Evolutionary conservation across 2,888 invertebrate species (phyloP).

Genomic region (Agrochola lychnidis): DNA sequence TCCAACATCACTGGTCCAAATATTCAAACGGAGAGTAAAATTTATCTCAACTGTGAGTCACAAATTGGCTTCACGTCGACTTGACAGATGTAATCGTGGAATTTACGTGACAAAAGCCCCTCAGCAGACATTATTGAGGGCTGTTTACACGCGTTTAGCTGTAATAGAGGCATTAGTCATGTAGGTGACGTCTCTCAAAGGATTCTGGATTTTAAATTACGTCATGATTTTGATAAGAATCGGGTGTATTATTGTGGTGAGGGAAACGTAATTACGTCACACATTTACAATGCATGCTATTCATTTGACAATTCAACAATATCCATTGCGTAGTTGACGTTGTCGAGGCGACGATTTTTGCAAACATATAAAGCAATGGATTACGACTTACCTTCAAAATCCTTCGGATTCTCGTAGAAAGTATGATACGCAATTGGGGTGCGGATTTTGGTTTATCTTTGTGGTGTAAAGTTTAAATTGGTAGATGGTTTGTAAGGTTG

Average conservation of each 20-base stretch:
- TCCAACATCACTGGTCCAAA: constrained; percentile 30
- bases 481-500: not conserved
- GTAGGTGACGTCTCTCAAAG: constrained; percentile 39
- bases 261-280: not conserved
- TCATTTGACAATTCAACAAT: not conserved
- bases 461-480: not conserved
- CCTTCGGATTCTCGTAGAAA: not conserved
- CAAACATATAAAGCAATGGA: not conserved
- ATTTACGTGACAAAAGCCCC: constrained; percentile 79
- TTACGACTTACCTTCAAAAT: not conserved
- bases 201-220: constrained; percentile 46
- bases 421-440: not conserved
- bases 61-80: constrained; percentile 79
- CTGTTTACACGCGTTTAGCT: constrained; percentile 69
- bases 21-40: constrained; percentile 57
- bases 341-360: not conserved
- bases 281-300: not conserved
- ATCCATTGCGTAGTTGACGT: not conserved
- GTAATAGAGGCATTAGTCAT: constrained; percentile 67
- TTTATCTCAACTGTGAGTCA: constrained; percentile 67
- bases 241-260: not conserved
- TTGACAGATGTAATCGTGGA: constrained; percentile 82
- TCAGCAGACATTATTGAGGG: constrained; percentile 71
- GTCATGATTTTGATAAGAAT: constrained; percentile 1
- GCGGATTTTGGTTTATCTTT: too few species aligned